Evolutionary conservation across 1,140 invertebrate genomes (phyloP).

Genomic region (Drosophila elegans): DNA sequence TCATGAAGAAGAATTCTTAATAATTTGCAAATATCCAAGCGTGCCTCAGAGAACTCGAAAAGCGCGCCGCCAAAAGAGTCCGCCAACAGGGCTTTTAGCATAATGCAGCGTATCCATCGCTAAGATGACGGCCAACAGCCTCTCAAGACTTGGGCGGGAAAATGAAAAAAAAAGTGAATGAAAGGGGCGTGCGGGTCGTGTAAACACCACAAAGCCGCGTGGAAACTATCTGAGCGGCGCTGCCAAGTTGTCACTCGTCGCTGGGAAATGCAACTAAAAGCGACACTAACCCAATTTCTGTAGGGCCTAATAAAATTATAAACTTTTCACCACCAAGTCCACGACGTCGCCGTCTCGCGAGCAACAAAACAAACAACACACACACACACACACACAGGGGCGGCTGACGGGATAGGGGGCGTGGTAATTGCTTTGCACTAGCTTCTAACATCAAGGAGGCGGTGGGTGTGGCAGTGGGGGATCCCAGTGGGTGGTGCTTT

Average conservation of each 20-base stretch:
- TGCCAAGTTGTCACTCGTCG: slow-evolving; percentile 58
- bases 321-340: slow-evolving; percentile 54
- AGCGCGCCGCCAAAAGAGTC: neutral
- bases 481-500: neutral
- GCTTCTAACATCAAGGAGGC: slow-evolving; percentile 1
- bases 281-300: slow-evolving; percentile 73
- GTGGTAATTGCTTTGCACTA: slow-evolving; percentile 53
- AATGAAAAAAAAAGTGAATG: neutral
- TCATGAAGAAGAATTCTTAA: neutral
- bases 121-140: slow-evolving; percentile 52
- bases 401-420: neutral
- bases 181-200: slow-evolving; percentile 8
- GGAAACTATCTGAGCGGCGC: slow-evolving; percentile 36
- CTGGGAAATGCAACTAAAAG: slow-evolving; percentile 59
- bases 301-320: slow-evolving; percentile 77
- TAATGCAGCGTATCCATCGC: slow-evolving; percentile 22
- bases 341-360: slow-evolving; percentile 39
- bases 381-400: neutral
- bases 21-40: slow-evolving; percentile 23
- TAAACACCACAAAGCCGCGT: slow-evolving; percentile 43
- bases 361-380: slow-evolving; percentile 40
- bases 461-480: slow-evolving; percentile 1
- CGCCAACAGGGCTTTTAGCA: slow-evolving; percentile 15
- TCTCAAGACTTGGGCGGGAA: slow-evolving; percentile 18
- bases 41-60: slow-evolving; percentile 11